These are phyloP conservation scores for Lathamus discolor DNA, from an alignment of 2,113 vertebrate genomes.

Conservation along the genomic window DNA sequence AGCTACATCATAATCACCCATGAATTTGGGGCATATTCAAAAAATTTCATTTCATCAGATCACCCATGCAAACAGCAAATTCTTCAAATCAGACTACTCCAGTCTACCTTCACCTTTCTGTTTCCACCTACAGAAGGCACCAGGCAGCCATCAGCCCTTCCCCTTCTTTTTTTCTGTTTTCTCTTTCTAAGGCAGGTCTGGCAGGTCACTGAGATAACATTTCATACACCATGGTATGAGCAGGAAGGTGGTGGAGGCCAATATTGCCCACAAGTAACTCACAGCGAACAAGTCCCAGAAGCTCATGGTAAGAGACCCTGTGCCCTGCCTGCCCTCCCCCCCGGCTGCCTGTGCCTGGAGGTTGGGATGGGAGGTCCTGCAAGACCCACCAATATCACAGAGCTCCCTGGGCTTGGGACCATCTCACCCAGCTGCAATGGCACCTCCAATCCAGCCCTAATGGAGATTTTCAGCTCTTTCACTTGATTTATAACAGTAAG, in stretches of 20 bases:
- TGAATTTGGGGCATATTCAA: not conserved
- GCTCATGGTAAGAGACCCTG: not conserved
- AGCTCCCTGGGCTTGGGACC: not conserved
- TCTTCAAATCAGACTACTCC: not conserved
- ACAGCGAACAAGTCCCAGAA: not conserved
- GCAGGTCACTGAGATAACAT: not conserved
- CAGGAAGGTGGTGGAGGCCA: not conserved
- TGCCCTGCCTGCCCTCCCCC: not conserved
- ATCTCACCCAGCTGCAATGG: not conserved
- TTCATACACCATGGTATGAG: not conserved
- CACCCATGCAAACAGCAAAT: not conserved
- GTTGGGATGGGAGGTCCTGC: rapidly evolving
- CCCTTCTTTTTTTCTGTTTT: not conserved
- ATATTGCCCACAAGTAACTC: not conserved
- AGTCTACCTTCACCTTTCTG: not conserved
- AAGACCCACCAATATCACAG: rapidly evolving
- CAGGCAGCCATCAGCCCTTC: not conserved
- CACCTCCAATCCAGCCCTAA: not conserved
- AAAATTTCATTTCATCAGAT: not conserved
- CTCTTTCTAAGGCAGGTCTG: not conserved
- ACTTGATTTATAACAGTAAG: not conserved
- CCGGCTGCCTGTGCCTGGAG: not conserved
- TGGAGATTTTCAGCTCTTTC: not conserved
- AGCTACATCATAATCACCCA: not conserved
- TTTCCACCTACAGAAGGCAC: not conserved